These are phyloP conservation scores for Limnephilus rhombicus DNA, from an alignment of 2,888 invertebrate species.

Conservation along the genomic window DNA sequence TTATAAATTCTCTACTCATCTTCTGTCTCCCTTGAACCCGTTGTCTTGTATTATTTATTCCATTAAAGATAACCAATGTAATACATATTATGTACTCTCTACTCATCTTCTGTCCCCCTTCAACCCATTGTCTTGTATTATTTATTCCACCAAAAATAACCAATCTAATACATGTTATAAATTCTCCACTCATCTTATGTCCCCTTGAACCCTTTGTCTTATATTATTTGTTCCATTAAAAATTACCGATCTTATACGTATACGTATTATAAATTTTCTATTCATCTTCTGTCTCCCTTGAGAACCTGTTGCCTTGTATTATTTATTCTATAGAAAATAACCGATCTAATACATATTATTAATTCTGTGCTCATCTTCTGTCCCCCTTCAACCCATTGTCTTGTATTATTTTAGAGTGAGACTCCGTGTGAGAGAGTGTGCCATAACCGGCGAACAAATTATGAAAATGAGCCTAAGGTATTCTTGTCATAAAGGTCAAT, in stretches of 20 bases:
- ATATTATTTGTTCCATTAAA: neutral
- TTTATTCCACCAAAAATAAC: conserved; percentile 31
- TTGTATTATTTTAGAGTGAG: conserved; percentile 66
- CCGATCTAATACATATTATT: neutral
- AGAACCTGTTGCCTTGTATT: conserved; percentile 54
- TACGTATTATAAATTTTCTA: neutral
- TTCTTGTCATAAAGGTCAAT: conserved; percentile 59
- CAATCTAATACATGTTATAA: no score
- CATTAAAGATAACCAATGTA: neutral
- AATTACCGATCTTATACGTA: neutral
- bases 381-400: conserved; percentile 54
- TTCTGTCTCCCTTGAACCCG: conserved; percentile 25
- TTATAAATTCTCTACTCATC: neutral
- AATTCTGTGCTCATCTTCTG: neutral
- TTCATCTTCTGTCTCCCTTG: conserved; percentile 7
- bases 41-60: conserved; percentile 48
- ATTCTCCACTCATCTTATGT: no score
- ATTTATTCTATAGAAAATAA: neutral
- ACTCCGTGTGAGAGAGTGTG: conserved; percentile 70
- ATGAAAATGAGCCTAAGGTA: conserved; percentile 89
- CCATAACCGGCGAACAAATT: conserved; percentile 86
- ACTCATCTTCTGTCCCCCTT: conserved; percentile 8
- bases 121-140: conserved; percentile 56
- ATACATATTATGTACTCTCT: neutral
- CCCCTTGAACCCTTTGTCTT: conserved; percentile 55